phyloP scores from a whole-genome alignment of 2,113 vertebrate species.

The Chaetodon trifascialis region DNA sequence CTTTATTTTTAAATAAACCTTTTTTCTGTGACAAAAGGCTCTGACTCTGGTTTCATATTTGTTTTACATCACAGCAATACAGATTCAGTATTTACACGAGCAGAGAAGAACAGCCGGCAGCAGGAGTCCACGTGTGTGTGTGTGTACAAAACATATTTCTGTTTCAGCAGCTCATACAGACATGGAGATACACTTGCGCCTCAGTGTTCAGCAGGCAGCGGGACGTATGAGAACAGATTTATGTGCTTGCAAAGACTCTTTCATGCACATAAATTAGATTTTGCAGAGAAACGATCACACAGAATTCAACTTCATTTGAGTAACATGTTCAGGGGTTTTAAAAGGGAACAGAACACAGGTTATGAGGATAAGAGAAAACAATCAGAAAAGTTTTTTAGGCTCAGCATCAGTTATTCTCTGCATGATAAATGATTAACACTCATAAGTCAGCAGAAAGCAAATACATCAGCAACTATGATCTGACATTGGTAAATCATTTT shows the following conservation, averaged over 20 bases:
- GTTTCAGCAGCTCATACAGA: not conserved
- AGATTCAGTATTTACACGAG: constrained; percentile 69
- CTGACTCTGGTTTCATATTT: constrained; percentile 61
- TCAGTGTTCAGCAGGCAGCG: not conserved
- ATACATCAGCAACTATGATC: too few relatives aligned
- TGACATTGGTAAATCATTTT: too few relatives aligned
- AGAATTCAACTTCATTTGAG: not conserved
- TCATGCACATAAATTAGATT: not conserved
- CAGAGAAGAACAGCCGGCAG: constrained; percentile 4
- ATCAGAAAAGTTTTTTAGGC: too few relatives aligned
- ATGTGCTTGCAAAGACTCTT: not conserved
- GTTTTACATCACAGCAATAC: constrained; percentile 72
- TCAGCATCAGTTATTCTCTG: too few relatives aligned
- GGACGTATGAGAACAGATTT: not conserved
- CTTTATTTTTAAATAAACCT: constrained; percentile 99
- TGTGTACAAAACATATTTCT: not conserved
- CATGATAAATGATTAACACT: too few relatives aligned
- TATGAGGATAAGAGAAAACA: not conserved
- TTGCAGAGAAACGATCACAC: not conserved
- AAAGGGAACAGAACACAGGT: not conserved
- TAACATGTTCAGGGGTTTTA: too few relatives aligned
- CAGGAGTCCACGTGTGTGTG: not conserved
- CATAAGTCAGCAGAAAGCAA: too few relatives aligned
- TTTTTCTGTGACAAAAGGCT: constrained; percentile 88
- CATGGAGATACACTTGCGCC: not conserved